These are phyloP conservation scores for Calidris pugnax DNA, from an alignment of 2,113 vertebrate genomes.

Conservation along the genomic window DNA sequence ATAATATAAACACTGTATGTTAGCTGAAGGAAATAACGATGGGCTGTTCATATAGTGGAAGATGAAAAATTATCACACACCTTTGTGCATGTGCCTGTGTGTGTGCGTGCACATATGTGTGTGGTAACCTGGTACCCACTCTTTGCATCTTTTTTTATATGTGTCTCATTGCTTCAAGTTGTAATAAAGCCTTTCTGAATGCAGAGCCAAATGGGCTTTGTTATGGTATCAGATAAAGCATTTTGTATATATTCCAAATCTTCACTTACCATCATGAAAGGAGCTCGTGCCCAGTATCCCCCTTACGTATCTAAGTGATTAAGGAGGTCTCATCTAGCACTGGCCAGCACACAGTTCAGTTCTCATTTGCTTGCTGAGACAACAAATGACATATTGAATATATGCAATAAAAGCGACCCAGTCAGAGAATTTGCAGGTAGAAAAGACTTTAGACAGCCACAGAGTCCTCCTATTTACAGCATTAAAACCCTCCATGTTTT, in stretches of 20 bases:
- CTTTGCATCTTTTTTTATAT: not conserved
- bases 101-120: fast-evolving
- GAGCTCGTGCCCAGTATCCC: not conserved
- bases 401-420: not conserved
- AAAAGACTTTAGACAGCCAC: not conserved
- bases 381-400: not conserved
- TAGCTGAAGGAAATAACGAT: not conserved
- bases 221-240: not conserved
- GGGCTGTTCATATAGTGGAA: not conserved
- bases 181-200: not conserved
- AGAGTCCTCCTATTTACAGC: not conserved
- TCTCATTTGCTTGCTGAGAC: not conserved
- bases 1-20: not conserved
- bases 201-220: not conserved
- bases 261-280: not conserved
- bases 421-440: not conserved
- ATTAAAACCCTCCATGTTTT: not conserved
- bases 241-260: not conserved
- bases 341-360: not conserved
- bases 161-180: not conserved
- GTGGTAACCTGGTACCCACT: not conserved
- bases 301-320: not conserved
- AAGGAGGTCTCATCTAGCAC: too few species aligned
- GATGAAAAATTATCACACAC: not conserved
- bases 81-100: fast-evolving